Base-by-base conservation (phyloP, 35 echinoderm and acorn worm species). In the Stichopus chloronotus region DNA sequence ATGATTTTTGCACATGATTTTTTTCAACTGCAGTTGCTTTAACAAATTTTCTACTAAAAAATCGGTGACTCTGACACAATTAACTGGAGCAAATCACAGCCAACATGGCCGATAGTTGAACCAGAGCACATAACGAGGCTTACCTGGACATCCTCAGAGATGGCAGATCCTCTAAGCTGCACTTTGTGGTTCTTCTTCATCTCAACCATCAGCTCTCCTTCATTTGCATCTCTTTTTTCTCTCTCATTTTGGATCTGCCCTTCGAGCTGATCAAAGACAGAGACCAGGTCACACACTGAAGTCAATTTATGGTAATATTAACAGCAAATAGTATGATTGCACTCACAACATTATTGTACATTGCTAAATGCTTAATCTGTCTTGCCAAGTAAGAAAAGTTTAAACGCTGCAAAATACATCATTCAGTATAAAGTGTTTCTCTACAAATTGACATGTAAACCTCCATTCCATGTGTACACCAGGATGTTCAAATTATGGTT, bases 221-320 rank as follows among this genome's bases (percentile, higher is more conserved):
- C 82, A 20, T 58, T 58, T 2, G 20, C 9, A 4, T 58, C 17
- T 58, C 21, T 60, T 25, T 85, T 53, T 53, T 19, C 24, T 23
- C 82, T 85, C 22, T 85, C 82, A 17, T 85, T 56, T 21, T 58
- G 25, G 21, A 85, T 16, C 57, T 85, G 82, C n/a, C 82, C 82
- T 85, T 85, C 57, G 13, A 85, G 82, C 82, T 85, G 24, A 20
- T n/a, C 5, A 85, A n/a, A 82, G 8, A 82, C 43, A 7, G 9
- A 82, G 9, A 30, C 19, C n/a, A 19, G 17, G 9, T 5, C 17
- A 13, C n/a, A 71, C 11, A 71, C n/a, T 25, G 25, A 7, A 6
- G 7, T 77, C 25, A 25, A 77, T 25, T 8, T 7, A 77, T 22
- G n/a, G 72, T 13, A 71, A 71, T 71, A 71, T 13, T 71, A 2